Base-by-base conservation (phyloP, 2,113 vertebrate species). In the Ammospiza caudacuta region DNA sequence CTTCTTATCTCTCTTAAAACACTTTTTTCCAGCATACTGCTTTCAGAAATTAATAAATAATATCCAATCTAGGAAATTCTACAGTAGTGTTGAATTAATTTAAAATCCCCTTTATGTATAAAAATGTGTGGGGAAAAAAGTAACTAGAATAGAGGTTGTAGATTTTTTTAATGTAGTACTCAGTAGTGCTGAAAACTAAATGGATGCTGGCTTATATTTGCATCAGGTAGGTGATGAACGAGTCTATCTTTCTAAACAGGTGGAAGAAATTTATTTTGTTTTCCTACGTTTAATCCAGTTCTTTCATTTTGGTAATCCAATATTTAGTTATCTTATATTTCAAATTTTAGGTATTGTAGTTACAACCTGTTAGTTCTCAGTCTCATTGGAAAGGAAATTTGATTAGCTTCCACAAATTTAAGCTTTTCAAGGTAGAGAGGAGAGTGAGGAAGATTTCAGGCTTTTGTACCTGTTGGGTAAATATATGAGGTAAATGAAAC, bases 401-500 rank as follows among this genome's bases (percentile, higher is more conserved):
- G 22, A 83, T 85, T 79, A 76, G 19, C 39, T 76, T 94, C 33
- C 35, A 55, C 41, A 90, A 19, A 89, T 85, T 73, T 62, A 87
- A 84, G 58, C 31, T 83, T 92, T 85, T 46, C 27, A 63, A 94
- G 59, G n/a, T 54, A 73, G 94, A 73, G 24, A 17, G 29, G 54
- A 20, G 15, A 83, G 31, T 66, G 90, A 78, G 80, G 76, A 44
- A 61, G 33, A 29, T 51, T 88, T 90, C 59, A 77, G 41, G 37
- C 27, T 90, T 77, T 90, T 85, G 44, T 68, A 63, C 24, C 17
- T 88, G 24, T 47, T 83, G 52, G 24, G 72, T 92, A 92, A 94
- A 89, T 68, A 88, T n/a, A 82, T 33, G 63, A 94, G 15, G 35
- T 86, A 92, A 95, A 93, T 22, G 12, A 86, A 92, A 77, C 79